These are phyloP conservation scores for Prietella phreatophila DNA, from an alignment of 2,113 vertebrate species.

Conservation along the genomic window DNA sequence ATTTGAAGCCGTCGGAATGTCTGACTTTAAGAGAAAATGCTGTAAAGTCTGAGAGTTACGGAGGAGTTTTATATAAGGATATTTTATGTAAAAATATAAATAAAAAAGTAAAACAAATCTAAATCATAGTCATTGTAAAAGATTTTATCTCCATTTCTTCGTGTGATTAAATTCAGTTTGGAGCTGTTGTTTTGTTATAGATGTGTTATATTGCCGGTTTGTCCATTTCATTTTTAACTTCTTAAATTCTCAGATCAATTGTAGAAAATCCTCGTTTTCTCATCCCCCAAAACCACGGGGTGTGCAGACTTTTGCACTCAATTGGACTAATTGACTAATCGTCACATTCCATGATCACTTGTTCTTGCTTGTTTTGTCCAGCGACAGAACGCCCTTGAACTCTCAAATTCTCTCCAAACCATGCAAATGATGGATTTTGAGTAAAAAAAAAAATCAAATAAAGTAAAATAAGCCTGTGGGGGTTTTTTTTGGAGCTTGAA, in stretches of 20 bases:
- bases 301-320: neutral
- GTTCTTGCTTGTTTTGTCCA: neutral
- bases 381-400: no score
- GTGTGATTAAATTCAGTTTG: neutral
- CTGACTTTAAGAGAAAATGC: neutral
- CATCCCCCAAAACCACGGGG: neutral
- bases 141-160: neutral
- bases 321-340: neutral
- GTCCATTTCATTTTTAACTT: neutral
- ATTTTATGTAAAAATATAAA: neutral
- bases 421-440: neutral
- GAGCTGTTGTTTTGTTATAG: neutral
- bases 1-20: neutral
- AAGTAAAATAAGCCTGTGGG: constrained; percentile 4
- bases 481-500: neutral
- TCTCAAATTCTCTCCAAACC: neutral
- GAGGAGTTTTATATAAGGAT: neutral
- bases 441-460: neutral
- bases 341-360: neutral
- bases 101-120: neutral
- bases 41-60: neutral
- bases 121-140: no score
- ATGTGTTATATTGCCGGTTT: neutral
- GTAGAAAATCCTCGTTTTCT: neutral
- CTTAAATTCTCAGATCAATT: neutral